Evolutionary conservation across 53 echinoderm and acorn worm genomes (phyloP).

Genomic region (Hippasteria phrygiana): DNA sequence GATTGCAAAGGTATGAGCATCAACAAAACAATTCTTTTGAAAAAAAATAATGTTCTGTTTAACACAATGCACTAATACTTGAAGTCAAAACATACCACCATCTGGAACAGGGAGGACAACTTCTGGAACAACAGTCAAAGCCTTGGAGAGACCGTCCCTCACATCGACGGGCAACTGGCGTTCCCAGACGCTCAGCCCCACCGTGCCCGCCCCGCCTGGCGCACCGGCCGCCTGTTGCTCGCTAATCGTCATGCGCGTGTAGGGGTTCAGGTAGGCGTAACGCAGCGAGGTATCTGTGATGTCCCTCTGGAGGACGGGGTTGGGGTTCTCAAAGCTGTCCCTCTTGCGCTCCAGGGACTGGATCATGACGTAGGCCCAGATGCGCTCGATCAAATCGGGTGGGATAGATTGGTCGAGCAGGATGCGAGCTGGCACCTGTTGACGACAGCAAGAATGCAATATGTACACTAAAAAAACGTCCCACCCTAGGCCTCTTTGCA

Average conservation of each 20-base stretch:
- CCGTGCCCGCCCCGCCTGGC: not conserved
- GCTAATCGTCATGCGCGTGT: constrained; percentile 63
- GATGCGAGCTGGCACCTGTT: constrained; percentile 69
- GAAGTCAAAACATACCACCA: constrained; percentile 11
- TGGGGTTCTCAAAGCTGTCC: constrained; percentile 48
- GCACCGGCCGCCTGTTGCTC: constrained; percentile 18
- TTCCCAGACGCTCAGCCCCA: constrained; percentile 59
- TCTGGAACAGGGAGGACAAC: not conserved
- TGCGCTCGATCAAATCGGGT: constrained; percentile 70
- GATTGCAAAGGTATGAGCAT: too few species aligned
- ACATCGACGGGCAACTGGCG: constrained; percentile 30
- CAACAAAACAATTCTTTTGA: too few species aligned
- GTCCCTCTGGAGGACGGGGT: constrained; percentile 61
- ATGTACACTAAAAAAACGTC: too few species aligned
- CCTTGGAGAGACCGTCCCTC: constrained; percentile 24
- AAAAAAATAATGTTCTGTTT: not conserved
- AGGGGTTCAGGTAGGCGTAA: constrained; percentile 70
- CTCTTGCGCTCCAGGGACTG: constrained; percentile 57
- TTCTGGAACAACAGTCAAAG: constrained; percentile 34
- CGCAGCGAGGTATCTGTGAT: constrained; percentile 73
- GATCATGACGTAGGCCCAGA: constrained; percentile 89
- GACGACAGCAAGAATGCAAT: too few species aligned
- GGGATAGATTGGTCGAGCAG: constrained; percentile 77
- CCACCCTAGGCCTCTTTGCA: too few species aligned
- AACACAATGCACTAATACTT: not conserved